phyloP scores from a whole-genome alignment of 1,140 invertebrate genomes.

The Heliconius hewitsoni region DNA sequence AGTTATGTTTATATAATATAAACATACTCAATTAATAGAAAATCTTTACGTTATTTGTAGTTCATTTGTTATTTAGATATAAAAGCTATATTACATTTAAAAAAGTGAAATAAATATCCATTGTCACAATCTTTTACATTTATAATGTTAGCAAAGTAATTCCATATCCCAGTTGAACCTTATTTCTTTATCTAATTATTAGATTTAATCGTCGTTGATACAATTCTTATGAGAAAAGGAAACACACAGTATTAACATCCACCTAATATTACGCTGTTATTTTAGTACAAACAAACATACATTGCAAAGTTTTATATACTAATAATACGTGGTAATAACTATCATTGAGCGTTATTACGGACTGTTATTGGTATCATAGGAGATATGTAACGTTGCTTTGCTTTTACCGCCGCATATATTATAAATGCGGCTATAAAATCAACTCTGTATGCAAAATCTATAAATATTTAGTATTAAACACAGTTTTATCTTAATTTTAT shows the following conservation, averaged over 20 bases:
- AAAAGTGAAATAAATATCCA: no score
- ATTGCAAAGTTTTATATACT: background rate
- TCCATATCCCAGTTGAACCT: no score
- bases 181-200: background rate
- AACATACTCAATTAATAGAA: no score
- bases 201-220: background rate
- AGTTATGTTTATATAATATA: no score
- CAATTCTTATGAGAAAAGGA: background rate
- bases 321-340: background rate
- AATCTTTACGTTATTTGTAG: no score
- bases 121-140: no score
- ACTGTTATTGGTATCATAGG: background rate
- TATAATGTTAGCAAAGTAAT: no score
- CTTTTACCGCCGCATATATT: background rate
- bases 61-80: no score
- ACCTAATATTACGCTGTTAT: background rate
- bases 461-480: background rate
- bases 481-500: background rate
- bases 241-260: background rate
- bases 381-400: background rate
- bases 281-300: background rate
- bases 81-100: no score
- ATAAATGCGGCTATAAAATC: background rate
- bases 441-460: background rate
- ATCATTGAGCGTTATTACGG: background rate